Percentiles rank a stretch among this genome's conserved stretches.
These are phyloP conservation scores for Cirrhinus mrigala DNA, from an alignment of 2,797 vertebrate genomes.

Conservation along the genomic window DNA sequence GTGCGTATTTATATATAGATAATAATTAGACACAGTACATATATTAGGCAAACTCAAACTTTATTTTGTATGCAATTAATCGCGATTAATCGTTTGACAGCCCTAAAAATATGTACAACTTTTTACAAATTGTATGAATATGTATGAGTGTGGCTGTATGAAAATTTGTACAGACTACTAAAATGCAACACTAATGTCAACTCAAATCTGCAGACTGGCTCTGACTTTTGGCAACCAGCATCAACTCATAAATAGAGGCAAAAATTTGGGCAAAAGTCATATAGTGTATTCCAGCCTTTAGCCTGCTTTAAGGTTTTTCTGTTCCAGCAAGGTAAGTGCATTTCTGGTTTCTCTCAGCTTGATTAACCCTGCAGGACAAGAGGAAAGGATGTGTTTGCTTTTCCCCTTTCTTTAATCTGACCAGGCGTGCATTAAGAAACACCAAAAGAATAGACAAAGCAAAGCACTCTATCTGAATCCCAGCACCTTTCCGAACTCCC, in stretches of 20 bases:
- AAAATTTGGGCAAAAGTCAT: neutral
- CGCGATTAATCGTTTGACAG: too few species aligned
- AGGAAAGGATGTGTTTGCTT: slow-evolving; percentile 29
- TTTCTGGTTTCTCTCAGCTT: slow-evolving; percentile 42
- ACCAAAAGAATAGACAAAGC: slow-evolving; percentile 1
- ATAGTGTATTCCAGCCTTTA: neutral
- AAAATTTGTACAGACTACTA: too few species aligned
- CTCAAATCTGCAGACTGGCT: neutral
- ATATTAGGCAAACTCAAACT: too few species aligned
- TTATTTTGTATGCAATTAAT: too few species aligned
- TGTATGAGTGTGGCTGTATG: too few species aligned
- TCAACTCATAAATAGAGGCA: neutral
- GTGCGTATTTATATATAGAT: too few species aligned
- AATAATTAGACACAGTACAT: too few species aligned
- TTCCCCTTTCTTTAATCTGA: slow-evolving; percentile 31
- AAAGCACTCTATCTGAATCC: neutral
- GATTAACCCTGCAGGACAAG: slow-evolving; percentile 42
- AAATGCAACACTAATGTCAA: neutral
- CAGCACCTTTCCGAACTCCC: slow-evolving; percentile 10
- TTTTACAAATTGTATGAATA: too few species aligned
- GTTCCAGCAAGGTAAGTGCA: slow-evolving; percentile 19
- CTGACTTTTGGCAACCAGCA: neutral
- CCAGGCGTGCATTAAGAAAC: slow-evolving; percentile 36
- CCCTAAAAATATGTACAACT: too few species aligned
- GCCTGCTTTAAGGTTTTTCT: neutral